phyloP scores from a whole-genome alignment of 2,113 vertebrate species.

The Xyliphius kryptos region DNA sequence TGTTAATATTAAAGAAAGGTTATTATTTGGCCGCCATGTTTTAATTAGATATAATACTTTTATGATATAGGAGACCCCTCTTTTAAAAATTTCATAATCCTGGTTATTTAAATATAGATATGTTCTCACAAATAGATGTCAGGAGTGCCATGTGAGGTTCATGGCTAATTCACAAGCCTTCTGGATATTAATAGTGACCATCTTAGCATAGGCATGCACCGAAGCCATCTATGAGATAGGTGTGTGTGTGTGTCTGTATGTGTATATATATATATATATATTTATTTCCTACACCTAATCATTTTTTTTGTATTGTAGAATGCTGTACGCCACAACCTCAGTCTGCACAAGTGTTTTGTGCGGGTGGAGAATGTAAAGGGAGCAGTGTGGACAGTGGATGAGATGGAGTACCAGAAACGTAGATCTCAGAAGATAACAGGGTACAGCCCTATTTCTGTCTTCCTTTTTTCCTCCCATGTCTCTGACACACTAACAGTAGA shows the following conservation, averaged over 20 bases:
- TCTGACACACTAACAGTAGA: not conserved
- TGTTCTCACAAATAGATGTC: constrained; percentile 35
- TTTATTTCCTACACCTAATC: too few relatives aligned
- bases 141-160: constrained; percentile 24
- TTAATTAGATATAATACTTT: constrained; percentile 56
- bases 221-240: too few relatives aligned
- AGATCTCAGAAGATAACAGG: constrained; percentile 99
- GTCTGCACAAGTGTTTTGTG: too few relatives aligned
- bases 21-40: constrained; percentile 65
- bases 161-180: constrained; percentile 6
- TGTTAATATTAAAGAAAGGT: constrained; percentile 61
- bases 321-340: too few relatives aligned
- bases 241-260: too few relatives aligned
- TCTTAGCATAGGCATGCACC: too few relatives aligned
- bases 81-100: constrained; percentile 22
- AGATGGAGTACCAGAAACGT: constrained; percentile 98
- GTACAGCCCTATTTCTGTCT: constrained; percentile 55
- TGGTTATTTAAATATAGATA: constrained; percentile 22
- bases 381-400: constrained; percentile 98
- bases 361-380: too few relatives aligned
- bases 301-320: constrained; percentile 69
- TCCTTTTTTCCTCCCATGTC: not conserved
- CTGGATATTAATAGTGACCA: constrained; percentile 18
- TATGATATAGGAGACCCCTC: constrained; percentile 24
- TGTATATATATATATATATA: too few relatives aligned